phyloP scores from a whole-genome alignment of 2,113 vertebrate species.

The Raphicerus campestris region DNA sequence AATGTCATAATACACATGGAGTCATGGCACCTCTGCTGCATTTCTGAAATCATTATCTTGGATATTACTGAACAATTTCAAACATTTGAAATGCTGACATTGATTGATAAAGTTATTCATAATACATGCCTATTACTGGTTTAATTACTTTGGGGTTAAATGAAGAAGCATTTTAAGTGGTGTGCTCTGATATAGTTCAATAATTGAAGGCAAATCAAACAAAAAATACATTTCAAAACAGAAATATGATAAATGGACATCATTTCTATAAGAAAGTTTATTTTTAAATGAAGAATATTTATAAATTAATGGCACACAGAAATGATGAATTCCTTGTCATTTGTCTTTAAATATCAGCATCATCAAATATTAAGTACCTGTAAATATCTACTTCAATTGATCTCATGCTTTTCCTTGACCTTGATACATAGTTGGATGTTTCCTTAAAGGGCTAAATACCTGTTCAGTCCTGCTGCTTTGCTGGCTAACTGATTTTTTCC shows the following conservation, averaged over 20 bases:
- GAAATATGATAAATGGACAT: slow-evolving; percentile 40
- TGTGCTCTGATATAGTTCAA: slow-evolving; percentile 56
- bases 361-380: slow-evolving; percentile 63
- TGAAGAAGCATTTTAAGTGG: slow-evolving; percentile 65
- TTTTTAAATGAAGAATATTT: slow-evolving; percentile 58
- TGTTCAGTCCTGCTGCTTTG: slow-evolving; percentile 6
- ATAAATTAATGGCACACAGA: slow-evolving; percentile 40
- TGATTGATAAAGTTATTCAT: slow-evolving; percentile 72
- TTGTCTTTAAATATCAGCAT: slow-evolving; percentile 67
- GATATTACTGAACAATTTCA: slow-evolving; percentile 64
- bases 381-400: slow-evolving; percentile 67
- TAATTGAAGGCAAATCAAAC: slow-evolving; percentile 65
- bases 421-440: slow-evolving; percentile 42
- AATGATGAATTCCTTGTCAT: slow-evolving; percentile 56
- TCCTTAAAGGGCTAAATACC: slow-evolving; percentile 38
- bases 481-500: slow-evolving; percentile 44
- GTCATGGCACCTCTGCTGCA: slow-evolving; percentile 37
- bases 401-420: slow-evolving; percentile 58
- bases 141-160: slow-evolving; percentile 71
- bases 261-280: slow-evolving; percentile 45
- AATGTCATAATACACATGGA: slow-evolving; percentile 73
- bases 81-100: slow-evolving; percentile 69
- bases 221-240: slow-evolving; percentile 51
- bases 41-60: slow-evolving; percentile 66
- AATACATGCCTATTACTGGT: slow-evolving; percentile 62